These are phyloP conservation scores for Salticus scenicus DNA, from an alignment of 2,888 invertebrate species.

Conservation along the genomic window DNA sequence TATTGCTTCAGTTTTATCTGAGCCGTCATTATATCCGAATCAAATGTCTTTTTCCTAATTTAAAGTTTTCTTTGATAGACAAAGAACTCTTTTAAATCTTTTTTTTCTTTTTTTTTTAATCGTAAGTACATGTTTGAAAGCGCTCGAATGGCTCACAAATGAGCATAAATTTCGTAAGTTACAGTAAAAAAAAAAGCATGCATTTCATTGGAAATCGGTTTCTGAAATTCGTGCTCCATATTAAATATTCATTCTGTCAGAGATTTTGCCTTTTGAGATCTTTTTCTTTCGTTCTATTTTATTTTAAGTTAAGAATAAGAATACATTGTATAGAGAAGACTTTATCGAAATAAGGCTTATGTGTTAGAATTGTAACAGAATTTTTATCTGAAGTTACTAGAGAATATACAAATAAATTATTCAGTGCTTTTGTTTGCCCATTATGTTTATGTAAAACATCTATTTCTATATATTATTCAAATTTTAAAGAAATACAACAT, in stretches of 20 bases:
- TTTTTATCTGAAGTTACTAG: too few relatives aligned
- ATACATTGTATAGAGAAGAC: not conserved
- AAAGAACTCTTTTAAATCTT: constrained; percentile 10
- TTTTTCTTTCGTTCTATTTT: not conserved
- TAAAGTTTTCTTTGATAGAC: not conserved
- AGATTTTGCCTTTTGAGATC: not conserved
- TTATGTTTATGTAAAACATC: too few relatives aligned
- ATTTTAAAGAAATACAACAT: too few relatives aligned
- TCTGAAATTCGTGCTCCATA: constrained; percentile 38
- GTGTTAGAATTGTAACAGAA: not conserved
- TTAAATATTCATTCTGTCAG: constrained; percentile 60
- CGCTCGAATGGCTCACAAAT: constrained; percentile 31
- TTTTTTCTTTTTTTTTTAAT: not conserved
- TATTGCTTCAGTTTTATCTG: not conserved
- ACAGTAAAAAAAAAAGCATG: constrained; percentile 28
- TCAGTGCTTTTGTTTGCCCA: too few relatives aligned
- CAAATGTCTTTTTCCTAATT: too few relatives aligned
- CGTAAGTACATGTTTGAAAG: not conserved
- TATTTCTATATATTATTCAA: too few relatives aligned
- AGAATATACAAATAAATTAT: too few relatives aligned
- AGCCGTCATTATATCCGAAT: not conserved
- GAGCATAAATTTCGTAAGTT: constrained; percentile 55
- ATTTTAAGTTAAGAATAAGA: not conserved
- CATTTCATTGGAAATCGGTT: constrained; percentile 54
- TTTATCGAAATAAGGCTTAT: not conserved